A percentile compares a stretch with the other conserved stretches of the same genome.
These are phyloP conservation scores for Ephestia elutella DNA, from an alignment of 1,140 invertebrate genomes.

Conservation along the genomic window DNA sequence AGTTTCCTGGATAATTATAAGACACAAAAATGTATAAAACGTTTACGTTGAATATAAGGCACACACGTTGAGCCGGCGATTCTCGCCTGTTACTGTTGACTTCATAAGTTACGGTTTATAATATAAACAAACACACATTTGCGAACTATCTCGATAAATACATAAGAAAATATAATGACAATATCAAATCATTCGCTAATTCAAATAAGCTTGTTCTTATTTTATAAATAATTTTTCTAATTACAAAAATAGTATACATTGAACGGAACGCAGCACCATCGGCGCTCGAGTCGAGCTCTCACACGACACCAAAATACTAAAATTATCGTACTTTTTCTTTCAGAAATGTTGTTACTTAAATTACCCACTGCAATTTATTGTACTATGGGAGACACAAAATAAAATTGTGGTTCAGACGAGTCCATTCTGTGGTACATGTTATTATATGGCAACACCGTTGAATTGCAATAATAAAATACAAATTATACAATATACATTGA, in stretches of 20 bases:
- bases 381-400: neutral
- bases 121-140: slow-evolving; percentile 69
- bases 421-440: too few relatives aligned
- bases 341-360: too few relatives aligned
- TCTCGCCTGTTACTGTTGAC: slow-evolving; percentile 38
- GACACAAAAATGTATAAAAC: slow-evolving; percentile 30
- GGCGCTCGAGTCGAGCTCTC: neutral
- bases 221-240: slow-evolving; percentile 74
- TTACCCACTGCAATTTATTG: neutral
- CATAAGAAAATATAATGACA: slow-evolving; percentile 72
- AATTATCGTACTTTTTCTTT: too few relatives aligned
- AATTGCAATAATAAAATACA: too few relatives aligned
- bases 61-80: slow-evolving; percentile 53
- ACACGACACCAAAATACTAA: too few relatives aligned
- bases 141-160: slow-evolving; percentile 69
- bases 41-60: slow-evolving; percentile 47
- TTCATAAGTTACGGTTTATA: slow-evolving; percentile 57
- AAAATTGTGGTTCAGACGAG: too few relatives aligned
- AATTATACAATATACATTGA: too few relatives aligned
- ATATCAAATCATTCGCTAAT: slow-evolving; percentile 55
- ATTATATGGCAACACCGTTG: neutral
- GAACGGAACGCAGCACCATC: slow-evolving; percentile 56
- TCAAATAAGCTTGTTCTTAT: slow-evolving; percentile 66
- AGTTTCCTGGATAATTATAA: too few relatives aligned
- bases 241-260: slow-evolving; percentile 72